Base-by-base conservation (phyloP, 1,140 invertebrate species). In the Papilio aristodemus region DNA sequence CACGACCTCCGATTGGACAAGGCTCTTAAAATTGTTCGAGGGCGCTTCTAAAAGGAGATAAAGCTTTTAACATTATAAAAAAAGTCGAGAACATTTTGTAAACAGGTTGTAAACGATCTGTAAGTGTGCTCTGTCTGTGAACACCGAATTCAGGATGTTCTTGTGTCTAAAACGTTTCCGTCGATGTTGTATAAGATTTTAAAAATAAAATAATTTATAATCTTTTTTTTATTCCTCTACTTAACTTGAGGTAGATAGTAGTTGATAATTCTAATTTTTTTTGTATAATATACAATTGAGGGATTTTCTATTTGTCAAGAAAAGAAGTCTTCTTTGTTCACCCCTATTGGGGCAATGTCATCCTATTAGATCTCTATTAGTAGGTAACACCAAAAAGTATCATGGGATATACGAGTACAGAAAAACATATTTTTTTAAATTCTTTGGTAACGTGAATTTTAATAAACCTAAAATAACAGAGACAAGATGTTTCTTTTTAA, bases 91-190 rank as follows among this genome's bases (percentile, higher is more conserved):
- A 77, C 83, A 81, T 80, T 87, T 85, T 86, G 85, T 87, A 83
- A 87, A 86, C 86, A 82, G 85, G 84, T 87, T 87, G 85, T 89
- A 85, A 87, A 87, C 79, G 84, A 84, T 84, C 77, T 70, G 19
- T 66, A 14, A 43, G 7, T 41, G 37, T 25, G 38, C 22, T 64
- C 60, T 57, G 19, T 57, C 22, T n/a, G 17, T n/a, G 38, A 41
- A 38, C 17, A 38, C 59, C 36, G 32, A 62, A 37, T 19, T 19
- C 36, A 39, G 17, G 59, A 19, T 32, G 27, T 25, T 38, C 59
- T 62, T 38, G 59, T 19, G 8, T 60, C 32, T 38, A 62, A 38
- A 19, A 62, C 7, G 43, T 46, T 46, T 46, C 14, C 19, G 8
- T 43, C 7, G 17, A 54, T 0, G 43, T 8, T 46, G 17, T 13